Percentiles rank a stretch among this genome's conserved stretches.
Evolutionary conservation across 2,888 invertebrate species (phyloP).

Genomic region (Chrysopilus asiliformis): DNA sequence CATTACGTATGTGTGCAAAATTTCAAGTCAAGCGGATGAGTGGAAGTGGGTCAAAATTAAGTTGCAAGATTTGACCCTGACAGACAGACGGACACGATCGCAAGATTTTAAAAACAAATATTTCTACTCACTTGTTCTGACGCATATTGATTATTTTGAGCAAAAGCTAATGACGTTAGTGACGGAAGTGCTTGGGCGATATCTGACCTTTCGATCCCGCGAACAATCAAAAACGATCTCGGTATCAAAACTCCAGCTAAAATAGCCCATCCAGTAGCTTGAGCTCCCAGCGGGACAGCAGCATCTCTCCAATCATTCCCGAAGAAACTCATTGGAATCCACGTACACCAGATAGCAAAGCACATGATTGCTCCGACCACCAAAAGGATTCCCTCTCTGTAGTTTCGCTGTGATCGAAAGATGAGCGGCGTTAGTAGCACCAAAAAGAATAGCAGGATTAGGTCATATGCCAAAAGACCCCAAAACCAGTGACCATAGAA

Average conservation of each 20-base stretch:
- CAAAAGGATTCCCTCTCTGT: constrained; percentile 48
- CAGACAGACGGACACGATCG: too few relatives aligned
- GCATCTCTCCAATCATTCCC: constrained; percentile 43
- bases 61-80: too few relatives aligned
- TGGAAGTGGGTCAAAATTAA: too few relatives aligned
- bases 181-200: constrained; percentile 42
- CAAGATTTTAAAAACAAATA: constrained; percentile 5
- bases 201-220: constrained; percentile 46
- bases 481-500: constrained; percentile 39
- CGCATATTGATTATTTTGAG: constrained; percentile 37
- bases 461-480: constrained; percentile 45
- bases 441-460: constrained; percentile 43
- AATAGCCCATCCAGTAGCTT: constrained; percentile 48
- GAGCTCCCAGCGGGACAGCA: constrained; percentile 45
- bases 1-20: too few relatives aligned
- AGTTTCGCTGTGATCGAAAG: constrained; percentile 50
- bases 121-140: constrained; percentile 30
- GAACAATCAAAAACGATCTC: constrained; percentile 52
- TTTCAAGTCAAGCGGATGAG: too few relatives aligned
- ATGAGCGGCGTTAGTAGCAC: constrained; percentile 47
- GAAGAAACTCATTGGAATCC: constrained; percentile 43
- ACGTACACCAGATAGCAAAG: constrained; percentile 45
- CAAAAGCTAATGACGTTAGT: constrained; percentile 33
- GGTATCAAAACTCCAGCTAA: constrained; percentile 53
- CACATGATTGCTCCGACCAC: constrained; percentile 42